phyloP scores from a whole-genome alignment of 2,888 invertebrate species.

The Podotricha telesiphe region DNA sequence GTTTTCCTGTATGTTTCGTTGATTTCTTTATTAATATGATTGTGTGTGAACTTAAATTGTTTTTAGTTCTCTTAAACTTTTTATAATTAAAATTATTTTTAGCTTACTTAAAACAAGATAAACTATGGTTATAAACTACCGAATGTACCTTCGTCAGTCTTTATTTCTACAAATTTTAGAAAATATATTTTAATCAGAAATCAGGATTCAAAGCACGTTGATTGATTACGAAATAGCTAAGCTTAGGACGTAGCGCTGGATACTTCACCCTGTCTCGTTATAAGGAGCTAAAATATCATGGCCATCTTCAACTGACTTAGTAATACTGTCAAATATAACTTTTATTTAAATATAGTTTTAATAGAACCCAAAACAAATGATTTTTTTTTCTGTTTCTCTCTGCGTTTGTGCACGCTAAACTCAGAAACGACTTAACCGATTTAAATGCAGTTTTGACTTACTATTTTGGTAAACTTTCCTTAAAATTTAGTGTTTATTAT shows the following conservation, averaged over 20 bases:
- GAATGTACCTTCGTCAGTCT: neutral
- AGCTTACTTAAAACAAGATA: neutral
- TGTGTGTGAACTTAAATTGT: too few species aligned
- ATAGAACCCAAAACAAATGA: too few species aligned
- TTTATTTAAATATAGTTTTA: neutral
- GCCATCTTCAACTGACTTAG: neutral
- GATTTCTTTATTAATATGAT: neutral
- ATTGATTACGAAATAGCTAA: conserved; percentile 4
- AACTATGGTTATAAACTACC: neutral
- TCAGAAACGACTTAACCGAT: too few species aligned
- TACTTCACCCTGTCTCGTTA: neutral
- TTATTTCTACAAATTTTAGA: neutral
- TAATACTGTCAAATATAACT: neutral
- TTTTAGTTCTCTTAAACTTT: too few species aligned
- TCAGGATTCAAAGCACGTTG: neutral
- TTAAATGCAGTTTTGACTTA: too few species aligned
- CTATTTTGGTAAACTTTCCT: too few species aligned
- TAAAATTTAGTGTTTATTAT: too few species aligned
- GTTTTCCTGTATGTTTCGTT: conserved; percentile 12
- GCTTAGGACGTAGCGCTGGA: neutral
- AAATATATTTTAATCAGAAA: neutral
- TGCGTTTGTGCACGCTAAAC: too few species aligned
- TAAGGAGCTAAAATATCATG: neutral
- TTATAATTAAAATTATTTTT: too few species aligned
- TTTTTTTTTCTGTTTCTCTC: too few species aligned